Base-by-base conservation (phyloP, 1,140 invertebrate genomes). In the Meloidogyne hapla region DNA sequence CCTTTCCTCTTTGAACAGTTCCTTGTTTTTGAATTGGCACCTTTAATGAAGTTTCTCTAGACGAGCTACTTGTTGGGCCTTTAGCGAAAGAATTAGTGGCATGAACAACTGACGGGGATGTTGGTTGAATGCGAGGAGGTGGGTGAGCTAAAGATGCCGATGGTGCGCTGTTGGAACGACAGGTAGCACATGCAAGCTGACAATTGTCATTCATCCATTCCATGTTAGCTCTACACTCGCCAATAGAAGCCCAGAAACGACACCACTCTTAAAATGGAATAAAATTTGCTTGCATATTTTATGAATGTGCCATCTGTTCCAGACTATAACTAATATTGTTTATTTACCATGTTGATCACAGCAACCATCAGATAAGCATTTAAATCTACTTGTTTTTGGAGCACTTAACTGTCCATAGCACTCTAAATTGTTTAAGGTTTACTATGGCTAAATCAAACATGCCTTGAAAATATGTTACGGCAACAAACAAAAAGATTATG, bases 141-240 rank as follows among this genome's bases (percentile, higher is more conserved):
- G 78, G 42, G 38, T 63, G 40, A 38, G 33, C n/a, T 23, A 13
- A 2, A 4, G 18, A 6, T 33, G 74, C 28, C 18, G n/a, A 63
- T 4, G 12, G 33, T 15, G 56, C 4, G 12, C 15, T 73, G 12
- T 25, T 12, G 12, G 45, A 38, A 5, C 69, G 69, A 40, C 79
- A 79, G 8, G 42, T 75, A 23, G 21, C 21, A 48, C 82, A 83
- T 0, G 82, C 73, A 5, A 83, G 45, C 45, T 83, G 83, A 56
- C 82, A 83, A 26, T 84, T 83, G 18, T 33, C 13, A 18, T 28
- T 67, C 82, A 83, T 83, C 83, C 83, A 83, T 21, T 84, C 82
- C 9, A 74, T n/a, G 56, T 83, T 83, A n/a, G 75, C 21, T 26
- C 78, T 69, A 68, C 82, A 83, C 69, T 83, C 83, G 0, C 80